Base-by-base conservation (phyloP, 2,113 vertebrate species). In the Bombycilla garrulus region DNA sequence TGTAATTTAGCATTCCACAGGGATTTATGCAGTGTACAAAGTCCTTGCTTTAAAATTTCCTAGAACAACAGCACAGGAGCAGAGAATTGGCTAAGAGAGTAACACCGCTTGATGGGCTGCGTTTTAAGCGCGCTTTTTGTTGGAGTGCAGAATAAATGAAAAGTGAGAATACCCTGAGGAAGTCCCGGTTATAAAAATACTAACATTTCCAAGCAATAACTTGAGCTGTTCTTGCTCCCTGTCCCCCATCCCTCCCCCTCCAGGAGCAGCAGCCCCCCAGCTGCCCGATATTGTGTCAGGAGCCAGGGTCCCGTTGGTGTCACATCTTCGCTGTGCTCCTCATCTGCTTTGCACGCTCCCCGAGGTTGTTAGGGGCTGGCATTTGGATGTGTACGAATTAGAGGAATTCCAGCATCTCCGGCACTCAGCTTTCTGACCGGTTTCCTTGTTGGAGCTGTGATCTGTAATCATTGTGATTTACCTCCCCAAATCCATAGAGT, bases 381-480 rank as follows among this genome's bases (percentile, higher is more conserved):
- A 98, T 98, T 98, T 98, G 97, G 92, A 95, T 98, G 98, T 97
- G 98, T 98, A 98, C 97, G 98, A 98, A 98, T 98, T 98, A 97
- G 97, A 98, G 98, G 97, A 98, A 98, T 98, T 92, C 93, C 53
- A 86, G 91, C 60, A 88, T 95, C 96, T 93, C 90, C 84, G 93
- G 79, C 94, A 62, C 61, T 57, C n/a, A 7, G 73, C 92, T 96
- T 97, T 91, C 96, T 93, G 94, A 96, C 40, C 38, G 44, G 79
- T 94, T 96, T 71, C 96, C 95, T 97, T 97, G 91, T 89, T 97
- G 96, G 95, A 95, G 97, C 97, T 56, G 89, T 92, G 92, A 93
- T 97, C 95, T 79, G 95, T 95, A 97, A 96, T 74, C 92, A 56
- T 35, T 91, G 88, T 35, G 94, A 88, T 97, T 97, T 86, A 76